Evolutionary conservation across 1,140 invertebrate genomes (phyloP).

Genomic region (Trachelipus rathkii): DNA sequence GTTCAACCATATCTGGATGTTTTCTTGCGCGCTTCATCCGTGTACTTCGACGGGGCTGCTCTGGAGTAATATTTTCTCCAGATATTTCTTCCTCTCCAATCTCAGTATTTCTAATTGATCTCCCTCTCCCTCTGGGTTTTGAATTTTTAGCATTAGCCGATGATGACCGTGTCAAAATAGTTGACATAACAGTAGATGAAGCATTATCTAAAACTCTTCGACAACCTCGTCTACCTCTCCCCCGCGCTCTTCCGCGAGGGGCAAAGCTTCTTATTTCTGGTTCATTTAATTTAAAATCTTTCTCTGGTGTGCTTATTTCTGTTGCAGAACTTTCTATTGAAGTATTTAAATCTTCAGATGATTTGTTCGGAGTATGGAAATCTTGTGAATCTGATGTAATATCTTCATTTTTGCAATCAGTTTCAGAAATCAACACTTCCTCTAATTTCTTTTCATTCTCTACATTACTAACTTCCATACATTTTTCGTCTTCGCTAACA

Average conservation of each 20-base stretch:
- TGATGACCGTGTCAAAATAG: neutral
- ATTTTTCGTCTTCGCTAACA: too few species aligned
- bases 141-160: neutral
- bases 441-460: too few species aligned
- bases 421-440: too few species aligned
- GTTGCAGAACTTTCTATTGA: too few species aligned
- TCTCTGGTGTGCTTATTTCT: neutral
- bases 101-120: neutral
- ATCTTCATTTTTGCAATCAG: too few species aligned
- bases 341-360: too few species aligned
- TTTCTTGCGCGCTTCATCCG: conserved; percentile 21
- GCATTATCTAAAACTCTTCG: neutral
- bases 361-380: too few species aligned
- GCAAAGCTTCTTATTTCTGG: neutral
- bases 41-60: conserved; percentile 25
- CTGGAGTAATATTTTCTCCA: neutral
- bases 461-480: too few species aligned
- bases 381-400: too few species aligned
- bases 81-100: neutral
- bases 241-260: neutral
- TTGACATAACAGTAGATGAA: neutral
- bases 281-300: neutral
- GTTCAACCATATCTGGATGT: conserved; percentile 28
- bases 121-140: neutral
- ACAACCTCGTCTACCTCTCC: neutral